phyloP scores from a whole-genome alignment of 2,888 invertebrate species.

The Zygaena filipendulae region DNA sequence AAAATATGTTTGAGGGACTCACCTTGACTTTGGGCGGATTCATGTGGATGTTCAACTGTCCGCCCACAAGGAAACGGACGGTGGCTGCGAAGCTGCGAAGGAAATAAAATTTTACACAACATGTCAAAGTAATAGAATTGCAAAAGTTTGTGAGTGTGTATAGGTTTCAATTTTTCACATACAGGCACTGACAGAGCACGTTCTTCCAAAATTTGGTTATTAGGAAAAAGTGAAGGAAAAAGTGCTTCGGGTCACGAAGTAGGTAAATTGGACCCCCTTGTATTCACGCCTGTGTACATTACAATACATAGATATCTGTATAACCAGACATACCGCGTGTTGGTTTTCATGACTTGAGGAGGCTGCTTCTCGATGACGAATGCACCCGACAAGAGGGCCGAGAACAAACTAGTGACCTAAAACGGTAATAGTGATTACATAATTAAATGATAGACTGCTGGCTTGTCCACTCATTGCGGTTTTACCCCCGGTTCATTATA shows the following conservation, averaged over 20 bases:
- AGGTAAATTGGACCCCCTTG: too few relatives aligned
- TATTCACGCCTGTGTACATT: neutral
- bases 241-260: too few relatives aligned
- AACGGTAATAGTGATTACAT: neutral
- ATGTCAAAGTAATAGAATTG: too few relatives aligned
- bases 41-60: conserved; percentile 93
- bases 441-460: neutral
- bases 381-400: conserved; percentile 87
- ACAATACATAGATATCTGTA: too few relatives aligned
- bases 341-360: conserved; percentile 98
- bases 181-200: too few relatives aligned
- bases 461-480: too few relatives aligned
- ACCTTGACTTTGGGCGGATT: conserved; percentile 88
- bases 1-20: too few relatives aligned
- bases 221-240: too few relatives aligned
- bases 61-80: conserved; percentile 91
- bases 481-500: too few relatives aligned
- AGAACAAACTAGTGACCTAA: conserved; percentile 76
- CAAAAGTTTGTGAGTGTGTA: too few relatives aligned
- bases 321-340: conserved; percentile 74
- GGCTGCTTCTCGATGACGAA: conserved; percentile 98
- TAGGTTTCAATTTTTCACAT: too few relatives aligned
- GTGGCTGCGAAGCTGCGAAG: conserved; percentile 86
- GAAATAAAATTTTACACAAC: conserved; percentile 4
- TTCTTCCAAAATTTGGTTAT: too few relatives aligned